These are phyloP conservation scores for Drosophila trapezifrons DNA, from an alignment of 1,140 invertebrate genomes.

Conservation along the genomic window DNA sequence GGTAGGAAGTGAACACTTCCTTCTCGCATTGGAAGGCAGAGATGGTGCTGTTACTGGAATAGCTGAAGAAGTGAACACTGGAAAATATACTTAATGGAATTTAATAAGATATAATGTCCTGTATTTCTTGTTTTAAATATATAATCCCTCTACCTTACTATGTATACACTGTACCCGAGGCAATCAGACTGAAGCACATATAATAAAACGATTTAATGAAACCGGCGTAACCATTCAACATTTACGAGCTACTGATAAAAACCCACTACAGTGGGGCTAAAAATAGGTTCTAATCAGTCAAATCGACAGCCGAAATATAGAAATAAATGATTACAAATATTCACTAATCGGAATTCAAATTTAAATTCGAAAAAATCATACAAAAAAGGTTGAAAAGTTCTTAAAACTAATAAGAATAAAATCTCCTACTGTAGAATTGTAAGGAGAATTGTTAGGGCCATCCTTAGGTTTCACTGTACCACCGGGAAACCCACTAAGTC, in stretches of 20 bases:
- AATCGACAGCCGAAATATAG: background rate
- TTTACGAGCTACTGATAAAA: slow-evolving; percentile 38
- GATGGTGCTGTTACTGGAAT: too few relatives aligned
- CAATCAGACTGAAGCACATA: slow-evolving; percentile 39
- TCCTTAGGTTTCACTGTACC: background rate
- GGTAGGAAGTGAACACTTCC: background rate
- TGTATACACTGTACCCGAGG: slow-evolving; percentile 4
- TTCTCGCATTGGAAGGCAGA: too few relatives aligned
- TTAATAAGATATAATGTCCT: background rate
- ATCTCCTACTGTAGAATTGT: too few relatives aligned
- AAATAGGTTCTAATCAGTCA: slow-evolving; percentile 1
- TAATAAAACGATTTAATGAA: slow-evolving; percentile 45
- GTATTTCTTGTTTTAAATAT: too few relatives aligned
- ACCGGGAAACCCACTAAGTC: background rate
- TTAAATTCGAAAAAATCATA: too few relatives aligned
- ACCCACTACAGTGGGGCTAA: slow-evolving; percentile 1
- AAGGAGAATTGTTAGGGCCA: too few relatives aligned
- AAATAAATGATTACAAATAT: too few relatives aligned
- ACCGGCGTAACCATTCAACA: slow-evolving; percentile 15
- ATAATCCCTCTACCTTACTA: background rate
- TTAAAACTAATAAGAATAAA: too few relatives aligned
- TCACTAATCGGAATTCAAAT: too few relatives aligned
- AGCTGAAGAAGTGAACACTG: background rate
- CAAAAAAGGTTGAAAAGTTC: too few relatives aligned
- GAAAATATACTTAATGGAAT: background rate